These are phyloP conservation scores for Patella caerulea DNA, from an alignment of 2,888 invertebrate genomes.

Conservation along the genomic window DNA sequence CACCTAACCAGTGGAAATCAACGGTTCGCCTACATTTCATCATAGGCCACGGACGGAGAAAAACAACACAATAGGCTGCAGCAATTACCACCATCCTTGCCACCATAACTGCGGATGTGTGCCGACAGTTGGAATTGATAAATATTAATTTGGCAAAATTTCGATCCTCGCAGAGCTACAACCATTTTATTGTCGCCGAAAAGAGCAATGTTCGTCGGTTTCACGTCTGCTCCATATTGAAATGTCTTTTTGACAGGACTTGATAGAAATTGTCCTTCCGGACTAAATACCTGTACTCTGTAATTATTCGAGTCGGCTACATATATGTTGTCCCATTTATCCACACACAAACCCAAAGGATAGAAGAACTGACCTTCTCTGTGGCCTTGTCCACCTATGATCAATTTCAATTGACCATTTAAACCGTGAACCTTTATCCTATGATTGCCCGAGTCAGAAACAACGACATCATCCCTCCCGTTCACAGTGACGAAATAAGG, in stretches of 20 bases:
- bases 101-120: background rate
- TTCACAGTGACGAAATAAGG: slow-evolving; percentile 55
- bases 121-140: slow-evolving; percentile 37
- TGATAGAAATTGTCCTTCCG: slow-evolving; percentile 46
- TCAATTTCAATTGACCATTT: slow-evolving; percentile 46
- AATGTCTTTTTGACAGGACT: slow-evolving; percentile 49
- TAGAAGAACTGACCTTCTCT: slow-evolving; percentile 52
- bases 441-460: slow-evolving; percentile 58
- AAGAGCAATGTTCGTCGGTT: slow-evolving; percentile 49
- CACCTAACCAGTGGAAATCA: too few species aligned
- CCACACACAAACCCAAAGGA: slow-evolving; percentile 60
- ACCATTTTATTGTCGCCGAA: slow-evolving; percentile 37
- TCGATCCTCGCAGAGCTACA: slow-evolving; percentile 48
- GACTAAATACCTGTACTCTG: slow-evolving; percentile 56
- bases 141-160: slow-evolving; percentile 45
- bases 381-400: slow-evolving; percentile 50
- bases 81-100: background rate
- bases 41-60: background rate
- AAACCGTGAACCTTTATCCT: slow-evolving; percentile 53
- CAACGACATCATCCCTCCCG: slow-evolving; percentile 49
- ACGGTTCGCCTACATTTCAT: background rate
- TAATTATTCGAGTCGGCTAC: slow-evolving; percentile 62
- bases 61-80: slow-evolving; percentile 3
- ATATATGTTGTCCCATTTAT: slow-evolving; percentile 54
- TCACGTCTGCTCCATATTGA: slow-evolving; percentile 49